These are phyloP conservation scores for Limnephilus lunatus DNA, from an alignment of 2,888 invertebrate species.

Conservation along the genomic window DNA sequence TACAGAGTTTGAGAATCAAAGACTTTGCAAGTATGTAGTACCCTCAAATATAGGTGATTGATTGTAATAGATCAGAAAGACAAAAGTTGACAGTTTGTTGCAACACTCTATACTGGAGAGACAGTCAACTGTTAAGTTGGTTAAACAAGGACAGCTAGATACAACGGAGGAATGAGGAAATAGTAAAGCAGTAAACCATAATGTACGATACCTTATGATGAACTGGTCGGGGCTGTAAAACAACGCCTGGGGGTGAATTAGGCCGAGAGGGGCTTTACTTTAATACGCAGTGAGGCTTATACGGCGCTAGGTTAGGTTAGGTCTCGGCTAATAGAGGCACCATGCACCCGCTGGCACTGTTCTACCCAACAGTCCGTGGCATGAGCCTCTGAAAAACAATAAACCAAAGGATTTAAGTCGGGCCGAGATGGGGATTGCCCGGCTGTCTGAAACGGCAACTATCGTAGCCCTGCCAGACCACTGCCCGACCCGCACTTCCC, in stretches of 20 bases:
- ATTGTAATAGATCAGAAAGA: not conserved
- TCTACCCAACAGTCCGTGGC: constrained; percentile 76
- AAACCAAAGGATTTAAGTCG: constrained; percentile 66
- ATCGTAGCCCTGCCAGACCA: constrained; percentile 68
- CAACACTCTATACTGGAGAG: constrained; percentile 2
- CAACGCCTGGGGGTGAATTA: constrained; percentile 65
- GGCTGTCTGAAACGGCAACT: constrained; percentile 70
- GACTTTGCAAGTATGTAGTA: no score
- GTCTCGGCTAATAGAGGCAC: constrained; percentile 71
- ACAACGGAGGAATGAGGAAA: not conserved
- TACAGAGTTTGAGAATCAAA: no score
- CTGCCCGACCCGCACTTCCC: constrained; percentile 72
- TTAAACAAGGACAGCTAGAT: constrained; percentile 22
- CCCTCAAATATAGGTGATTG: no score
- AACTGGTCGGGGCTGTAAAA: constrained; percentile 62
- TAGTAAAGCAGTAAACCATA: constrained; percentile 58
- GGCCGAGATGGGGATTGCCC: constrained; percentile 70
- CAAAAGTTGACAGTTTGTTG: not conserved
- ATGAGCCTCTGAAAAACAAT: constrained; percentile 79
- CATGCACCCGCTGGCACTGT: constrained; percentile 67
- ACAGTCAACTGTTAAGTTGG: constrained; percentile 16
- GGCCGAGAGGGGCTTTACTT: constrained; percentile 61
- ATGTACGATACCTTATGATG: constrained; percentile 62
- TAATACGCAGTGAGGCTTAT: constrained; percentile 34
- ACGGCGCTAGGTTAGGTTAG: constrained; percentile 71